A percentile compares a stretch with the other conserved stretches of the same genome.
Conservation (phyloP, 2,113 vertebrate species). For the Anseranas semipalmata region DNA sequence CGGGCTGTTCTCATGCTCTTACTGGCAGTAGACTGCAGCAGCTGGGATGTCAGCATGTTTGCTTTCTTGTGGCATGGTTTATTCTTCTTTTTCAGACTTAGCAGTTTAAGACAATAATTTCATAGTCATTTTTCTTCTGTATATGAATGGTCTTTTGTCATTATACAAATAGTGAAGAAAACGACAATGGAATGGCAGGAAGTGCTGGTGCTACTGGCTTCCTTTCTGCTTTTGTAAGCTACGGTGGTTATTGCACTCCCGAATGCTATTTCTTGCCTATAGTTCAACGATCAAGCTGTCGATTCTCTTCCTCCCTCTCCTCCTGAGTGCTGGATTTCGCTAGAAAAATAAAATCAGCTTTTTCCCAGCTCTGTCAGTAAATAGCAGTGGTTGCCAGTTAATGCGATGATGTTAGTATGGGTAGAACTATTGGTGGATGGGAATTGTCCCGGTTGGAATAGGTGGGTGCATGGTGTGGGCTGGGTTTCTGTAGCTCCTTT, state of each 20-base stretch:
- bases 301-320: neutral
- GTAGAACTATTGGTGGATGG: neutral
- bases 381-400: neutral
- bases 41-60: constrained; percentile 44
- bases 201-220: neutral
- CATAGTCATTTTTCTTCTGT: neutral
- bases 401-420: neutral
- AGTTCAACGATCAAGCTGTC: neutral
- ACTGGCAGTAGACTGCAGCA: constrained; percentile 24
- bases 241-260: neutral
- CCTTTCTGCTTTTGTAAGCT: neutral
- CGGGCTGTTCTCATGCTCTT: constrained; percentile 24
- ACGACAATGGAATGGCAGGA: neutral
- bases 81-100: constrained; percentile 2
- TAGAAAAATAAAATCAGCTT: neutral
- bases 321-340: neutral
- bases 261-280: neutral
- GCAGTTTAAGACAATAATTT: neutral
- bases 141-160: neutral
- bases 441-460: neutral
- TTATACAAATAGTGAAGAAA: neutral
- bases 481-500: neutral
- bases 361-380: neutral
- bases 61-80: constrained; percentile 29
- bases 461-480: neutral